Evolutionary conservation across 2,888 invertebrate genomes (phyloP), one percentile per base, ranked within the genome.

Genomic region (Brachynemurus nebulosus): DNA sequence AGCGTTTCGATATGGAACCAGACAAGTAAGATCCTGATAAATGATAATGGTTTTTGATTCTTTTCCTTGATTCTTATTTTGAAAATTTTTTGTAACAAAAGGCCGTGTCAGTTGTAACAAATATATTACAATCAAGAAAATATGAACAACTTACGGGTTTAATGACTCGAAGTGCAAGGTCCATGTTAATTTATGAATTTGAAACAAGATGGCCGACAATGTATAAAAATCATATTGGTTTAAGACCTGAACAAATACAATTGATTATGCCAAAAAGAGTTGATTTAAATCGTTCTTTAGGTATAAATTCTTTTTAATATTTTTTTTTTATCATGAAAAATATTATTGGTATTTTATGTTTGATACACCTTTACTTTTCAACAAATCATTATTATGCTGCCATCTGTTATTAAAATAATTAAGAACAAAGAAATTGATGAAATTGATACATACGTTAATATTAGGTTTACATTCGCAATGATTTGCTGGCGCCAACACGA

Each of bases 161-260:
- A 14, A 14, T 44, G 25, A 44, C 38, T 16, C 18, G 19, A 21
- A 38, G 17, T 8, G 37, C 38, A 12, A 11, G 30, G n/a, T 12
- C 18, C n/a, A 17, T 37, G 11, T 17, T 44, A 18, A 17, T 38
- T 14, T 21, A 27, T 12, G 38, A 44, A 8, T 12, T 44, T 18
- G 37, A 44, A 44, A 27, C 38, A 25, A 23, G 18, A 9, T 44
- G 44, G 44, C 19, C 37, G 14, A 20, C 17, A 8, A 20, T 18
- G 6, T 20, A 44, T 20, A 37, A 30, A 27, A 25, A 19, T 12
- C 18, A 38, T 9, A 37, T 44, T 16, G 38, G 17, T 11, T 38
- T 44, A 14, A 35, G 38, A 20, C 44, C 44, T 6, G 37, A 44
- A 37, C 14, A 44, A 9, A 44, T 44, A n/a, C 44, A 44, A 19